Conservation (phyloP, 1,140 invertebrate species). For the Drosophila orosa region DNA sequence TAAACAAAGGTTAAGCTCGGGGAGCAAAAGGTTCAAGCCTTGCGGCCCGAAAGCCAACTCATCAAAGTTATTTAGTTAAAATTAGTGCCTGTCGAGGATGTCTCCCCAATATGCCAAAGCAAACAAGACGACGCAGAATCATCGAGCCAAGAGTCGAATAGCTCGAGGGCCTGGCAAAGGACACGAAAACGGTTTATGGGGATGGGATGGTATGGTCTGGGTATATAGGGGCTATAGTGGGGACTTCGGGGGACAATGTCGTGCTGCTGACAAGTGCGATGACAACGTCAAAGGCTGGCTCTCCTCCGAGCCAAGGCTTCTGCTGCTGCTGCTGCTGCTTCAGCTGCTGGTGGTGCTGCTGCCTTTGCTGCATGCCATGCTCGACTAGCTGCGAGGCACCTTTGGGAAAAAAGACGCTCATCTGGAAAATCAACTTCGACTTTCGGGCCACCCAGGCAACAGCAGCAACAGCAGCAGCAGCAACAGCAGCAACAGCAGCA, state of each 20-base stretch:
- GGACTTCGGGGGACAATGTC: constrained; percentile 49
- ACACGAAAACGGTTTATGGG: constrained; percentile 55
- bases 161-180: constrained; percentile 54
- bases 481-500: constrained; percentile 17
- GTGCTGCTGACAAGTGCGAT: constrained; percentile 72
- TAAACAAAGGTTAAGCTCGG: constrained; percentile 63
- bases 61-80: constrained; percentile 81
- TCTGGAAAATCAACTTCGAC: constrained; percentile 76
- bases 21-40: constrained; percentile 37
- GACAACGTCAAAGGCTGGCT: constrained; percentile 68
- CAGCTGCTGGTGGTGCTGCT: constrained; percentile 1
- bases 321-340: constrained; percentile 1
- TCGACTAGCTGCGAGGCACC: constrained; percentile 63
- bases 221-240: constrained; percentile 9
- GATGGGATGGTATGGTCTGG: background rate
- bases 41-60: constrained; percentile 58
- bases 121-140: constrained; percentile 54
- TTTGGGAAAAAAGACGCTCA: constrained; percentile 64
- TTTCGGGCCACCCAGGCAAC: constrained; percentile 65
- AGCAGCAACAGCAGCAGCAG: constrained; percentile 28
- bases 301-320: constrained; percentile 1
- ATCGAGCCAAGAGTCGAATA: constrained; percentile 34
- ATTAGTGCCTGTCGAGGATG: constrained; percentile 78
- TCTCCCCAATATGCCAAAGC: constrained; percentile 71
- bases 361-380: constrained; percentile 43